Base-by-base conservation (phyloP, 2,113 vertebrate species). In the Zosterops borbonicus region DNA sequence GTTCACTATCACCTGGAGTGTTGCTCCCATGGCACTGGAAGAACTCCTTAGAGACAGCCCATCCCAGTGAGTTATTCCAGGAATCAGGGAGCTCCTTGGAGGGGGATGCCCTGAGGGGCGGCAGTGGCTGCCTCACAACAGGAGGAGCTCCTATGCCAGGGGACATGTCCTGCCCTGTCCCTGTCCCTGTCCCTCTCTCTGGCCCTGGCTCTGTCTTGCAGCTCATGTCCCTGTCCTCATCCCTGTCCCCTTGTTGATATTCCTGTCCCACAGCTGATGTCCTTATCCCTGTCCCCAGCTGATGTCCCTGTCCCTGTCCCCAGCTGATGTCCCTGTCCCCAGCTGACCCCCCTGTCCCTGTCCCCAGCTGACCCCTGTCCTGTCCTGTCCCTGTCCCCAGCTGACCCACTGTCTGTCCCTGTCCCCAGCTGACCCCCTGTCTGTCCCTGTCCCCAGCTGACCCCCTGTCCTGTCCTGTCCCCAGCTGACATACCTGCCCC, bases 401-500 rank as follows among this genome's bases (percentile, higher is more conserved):
- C n/a, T 69, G 67, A 39, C 4, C 9, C 24, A 15, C 47, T 22
- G 7, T 8, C 25, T 7, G 10, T 9, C 31, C 31, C 14, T 31
- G 39, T 31, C 37, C 69, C 14, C 68, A 70, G 35, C n/a, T 69
- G 67, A 39, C 4, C 9, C 24, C 23, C 47, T 22, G 7, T 8
- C 25, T 7, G 10, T 9, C 31, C 31, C 14, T 31, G 39, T 31
- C 37, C 69, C 39, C 15, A 33, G 20, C 37, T 70, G 35, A 39
- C 29, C 9, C 47, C 14, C 20, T 15, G 10, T 14, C 14, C 44
- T n/a, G 29, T 33, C 37, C 52, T 53, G 22, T 27, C 5, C 69
- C 27, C 94, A 99, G 99, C 98, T 99, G 96, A 99, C 98, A 10
- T 99, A 99, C 97, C 98, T 99, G 98, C 99, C 99, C 58, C 99